A percentile compares a stretch with the other conserved stretches of the same genome.
These are phyloP conservation scores for Acleris holmiana DNA, from an alignment of 2,888 invertebrate species.

Conservation along the genomic window DNA sequence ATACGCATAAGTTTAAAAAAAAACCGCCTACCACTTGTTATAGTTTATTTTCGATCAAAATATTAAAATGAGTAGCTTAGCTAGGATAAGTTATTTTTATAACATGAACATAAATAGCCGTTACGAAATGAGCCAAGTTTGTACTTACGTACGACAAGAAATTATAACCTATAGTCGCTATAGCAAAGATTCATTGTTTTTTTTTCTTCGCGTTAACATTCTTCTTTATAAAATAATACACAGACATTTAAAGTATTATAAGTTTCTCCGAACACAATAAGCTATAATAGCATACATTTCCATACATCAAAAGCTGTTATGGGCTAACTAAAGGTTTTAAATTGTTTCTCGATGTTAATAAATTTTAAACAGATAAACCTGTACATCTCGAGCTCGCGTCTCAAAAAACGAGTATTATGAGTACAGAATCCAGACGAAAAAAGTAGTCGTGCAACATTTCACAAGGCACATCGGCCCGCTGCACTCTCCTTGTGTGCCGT, in stretches of 20 bases:
- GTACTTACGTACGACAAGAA: too few relatives aligned
- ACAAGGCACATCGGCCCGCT: slow-evolving; percentile 82
- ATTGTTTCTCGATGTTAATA: slow-evolving; percentile 84
- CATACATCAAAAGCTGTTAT: slow-evolving; percentile 77
- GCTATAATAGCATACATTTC: slow-evolving; percentile 68
- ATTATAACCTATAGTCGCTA: too few relatives aligned
- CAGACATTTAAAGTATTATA: slow-evolving; percentile 33
- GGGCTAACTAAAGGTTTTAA: slow-evolving; percentile 77
- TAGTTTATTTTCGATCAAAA: too few relatives aligned
- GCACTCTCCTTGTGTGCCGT: slow-evolving; percentile 76
- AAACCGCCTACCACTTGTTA: too few relatives aligned
- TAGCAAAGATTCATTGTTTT: not conserved
- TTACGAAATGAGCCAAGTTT: too few relatives aligned
- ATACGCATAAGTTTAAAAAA: too few relatives aligned
- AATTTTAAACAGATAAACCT: slow-evolving; percentile 84
- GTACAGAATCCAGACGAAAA: slow-evolving; percentile 84
- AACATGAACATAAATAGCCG: too few relatives aligned
- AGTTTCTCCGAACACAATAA: slow-evolving; percentile 51
- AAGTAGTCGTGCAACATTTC: slow-evolving; percentile 84
- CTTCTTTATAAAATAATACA: slow-evolving; percentile 11
- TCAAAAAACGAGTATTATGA: slow-evolving; percentile 82
- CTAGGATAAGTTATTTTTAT: too few relatives aligned
- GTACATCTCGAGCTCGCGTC: slow-evolving; percentile 82
- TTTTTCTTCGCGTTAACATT: not conserved
- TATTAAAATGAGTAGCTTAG: too few relatives aligned